These are phyloP conservation scores for Rhincodon typus DNA, from an alignment of 2,797 vertebrate genomes.

Conservation along the genomic window DNA sequence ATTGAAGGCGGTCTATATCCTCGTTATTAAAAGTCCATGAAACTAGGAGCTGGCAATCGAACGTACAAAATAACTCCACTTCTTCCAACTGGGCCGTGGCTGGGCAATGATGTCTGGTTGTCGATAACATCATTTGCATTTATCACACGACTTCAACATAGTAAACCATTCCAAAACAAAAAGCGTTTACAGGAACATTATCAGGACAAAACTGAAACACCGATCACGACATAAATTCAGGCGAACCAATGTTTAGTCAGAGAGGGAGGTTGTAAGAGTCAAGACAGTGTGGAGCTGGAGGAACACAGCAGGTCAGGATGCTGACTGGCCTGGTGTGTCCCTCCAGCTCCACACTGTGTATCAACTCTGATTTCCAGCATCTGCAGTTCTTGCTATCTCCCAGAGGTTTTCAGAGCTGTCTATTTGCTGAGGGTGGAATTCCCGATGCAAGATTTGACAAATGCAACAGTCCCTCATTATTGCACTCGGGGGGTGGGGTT, in stretches of 20 bases:
- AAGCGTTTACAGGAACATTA: neutral
- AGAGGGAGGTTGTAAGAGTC: neutral
- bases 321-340: too few species aligned
- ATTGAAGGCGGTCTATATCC: neutral
- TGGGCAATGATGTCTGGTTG: too few species aligned
- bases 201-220: neutral
- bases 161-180: neutral
- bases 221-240: too few species aligned
- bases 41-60: neutral
- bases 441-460: too few species aligned
- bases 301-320: too few species aligned
- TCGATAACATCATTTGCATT: neutral
- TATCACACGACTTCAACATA: neutral
- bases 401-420: neutral
- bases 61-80: neutral
- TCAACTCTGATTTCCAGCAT: too few species aligned
- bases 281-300: neutral
- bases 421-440: neutral
- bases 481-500: too few species aligned
- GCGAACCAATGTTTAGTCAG: neutral
- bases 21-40: neutral
- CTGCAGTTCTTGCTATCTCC: too few species aligned
- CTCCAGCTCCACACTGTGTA: too few species aligned
- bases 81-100: neutral
- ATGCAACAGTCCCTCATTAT: too few species aligned